Evolutionary conservation across 2,797 vertebrate species (phyloP).

Genomic region (Arctocebus calabarensis): DNA sequence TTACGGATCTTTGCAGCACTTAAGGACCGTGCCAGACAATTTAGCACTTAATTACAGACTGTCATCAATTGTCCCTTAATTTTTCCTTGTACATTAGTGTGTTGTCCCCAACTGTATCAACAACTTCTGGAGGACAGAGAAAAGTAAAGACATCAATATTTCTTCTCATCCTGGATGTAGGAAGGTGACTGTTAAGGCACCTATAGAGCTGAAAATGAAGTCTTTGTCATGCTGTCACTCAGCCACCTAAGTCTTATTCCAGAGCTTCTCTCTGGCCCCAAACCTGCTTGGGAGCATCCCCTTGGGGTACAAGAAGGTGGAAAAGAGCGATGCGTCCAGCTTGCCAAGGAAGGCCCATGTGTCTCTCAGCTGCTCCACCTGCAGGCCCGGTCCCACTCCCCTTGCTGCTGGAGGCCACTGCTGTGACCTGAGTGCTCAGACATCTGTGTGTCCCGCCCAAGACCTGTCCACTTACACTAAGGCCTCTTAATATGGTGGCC

Average conservation of each 20-base stretch:
- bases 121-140: constrained; percentile 36
- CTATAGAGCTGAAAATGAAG: background rate
- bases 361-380: background rate
- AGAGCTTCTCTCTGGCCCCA: background rate
- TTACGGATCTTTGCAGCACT: constrained; percentile 40
- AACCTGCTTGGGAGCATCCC: background rate
- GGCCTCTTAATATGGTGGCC: background rate
- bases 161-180: background rate
- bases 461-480: background rate
- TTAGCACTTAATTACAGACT: constrained; percentile 66
- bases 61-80: constrained; percentile 30
- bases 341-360: background rate
- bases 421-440: background rate
- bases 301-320: background rate
- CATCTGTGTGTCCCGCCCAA: background rate
- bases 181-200: background rate
- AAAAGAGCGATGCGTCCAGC: background rate
- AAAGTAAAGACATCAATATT: background rate
- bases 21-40: background rate
- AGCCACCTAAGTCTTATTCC: background rate
- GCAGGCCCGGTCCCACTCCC: background rate
- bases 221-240: background rate
- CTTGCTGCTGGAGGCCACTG: background rate
- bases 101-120: background rate
- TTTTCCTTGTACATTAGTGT: constrained; percentile 55